These are phyloP conservation scores for Gastrophysa polygoni DNA, from an alignment of 2,888 invertebrate species.

Conservation along the genomic window DNA sequence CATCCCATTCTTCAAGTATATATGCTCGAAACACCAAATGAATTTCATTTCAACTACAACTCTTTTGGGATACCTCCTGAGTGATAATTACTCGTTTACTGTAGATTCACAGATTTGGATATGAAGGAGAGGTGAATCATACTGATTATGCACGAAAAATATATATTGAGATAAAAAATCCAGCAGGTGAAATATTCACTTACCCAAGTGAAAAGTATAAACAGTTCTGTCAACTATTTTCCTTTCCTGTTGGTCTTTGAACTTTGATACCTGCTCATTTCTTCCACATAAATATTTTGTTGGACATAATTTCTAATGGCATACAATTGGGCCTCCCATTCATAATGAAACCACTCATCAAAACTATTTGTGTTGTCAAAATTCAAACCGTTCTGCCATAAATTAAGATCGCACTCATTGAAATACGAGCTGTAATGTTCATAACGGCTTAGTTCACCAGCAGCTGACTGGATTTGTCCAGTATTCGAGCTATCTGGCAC, in stretches of 20 bases:
- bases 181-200: too few relatives aligned
- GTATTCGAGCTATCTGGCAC: neutral
- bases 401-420: constrained; percentile 45
- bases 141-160: too few relatives aligned
- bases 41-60: too few relatives aligned
- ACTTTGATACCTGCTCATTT: constrained; percentile 48
- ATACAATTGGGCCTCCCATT: constrained; percentile 53
- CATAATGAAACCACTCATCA: constrained; percentile 49
- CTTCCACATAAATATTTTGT: constrained; percentile 53
- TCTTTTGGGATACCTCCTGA: too few relatives aligned
- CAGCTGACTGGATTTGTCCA: neutral
- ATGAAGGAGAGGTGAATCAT: too few relatives aligned
- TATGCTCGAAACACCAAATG: too few relatives aligned
- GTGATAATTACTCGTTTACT: too few relatives aligned
- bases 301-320: constrained; percentile 52
- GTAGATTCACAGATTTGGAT: too few relatives aligned
- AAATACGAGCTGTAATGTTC: constrained; percentile 44
- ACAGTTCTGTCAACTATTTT: too few relatives aligned
- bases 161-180: too few relatives aligned
- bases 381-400: constrained; percentile 46
- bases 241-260: neutral
- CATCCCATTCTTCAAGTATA: too few relatives aligned
- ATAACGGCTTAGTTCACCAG: constrained; percentile 15
- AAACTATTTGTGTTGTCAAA: constrained; percentile 48
- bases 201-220: too few relatives aligned